Conservation (phyloP, 2,113 vertebrate species). For the Anolis sagrei region DNA sequence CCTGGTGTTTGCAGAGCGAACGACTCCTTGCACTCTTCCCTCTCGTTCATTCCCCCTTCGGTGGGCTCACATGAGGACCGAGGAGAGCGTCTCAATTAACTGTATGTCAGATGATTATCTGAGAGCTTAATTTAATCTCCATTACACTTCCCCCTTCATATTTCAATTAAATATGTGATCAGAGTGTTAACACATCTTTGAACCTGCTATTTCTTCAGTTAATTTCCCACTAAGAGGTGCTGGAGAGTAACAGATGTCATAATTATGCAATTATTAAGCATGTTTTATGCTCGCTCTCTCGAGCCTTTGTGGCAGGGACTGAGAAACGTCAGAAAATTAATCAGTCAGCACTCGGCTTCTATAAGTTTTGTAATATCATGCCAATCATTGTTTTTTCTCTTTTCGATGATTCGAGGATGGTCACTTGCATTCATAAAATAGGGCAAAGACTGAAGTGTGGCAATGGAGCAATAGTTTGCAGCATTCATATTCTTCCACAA, state of each 20-base stretch:
- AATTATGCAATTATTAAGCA: constrained; percentile 92
- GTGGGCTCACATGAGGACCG: constrained; percentile 74
- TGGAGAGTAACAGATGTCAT: constrained; percentile 90
- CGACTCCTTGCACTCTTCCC: constrained; percentile 15
- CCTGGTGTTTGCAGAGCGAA: constrained; percentile 59
- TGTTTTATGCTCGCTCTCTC: constrained; percentile 82
- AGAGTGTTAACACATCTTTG: constrained; percentile 88
- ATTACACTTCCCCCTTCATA: constrained; percentile 87
- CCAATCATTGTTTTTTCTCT: constrained; percentile 64
- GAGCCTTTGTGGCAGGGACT: constrained; percentile 60
- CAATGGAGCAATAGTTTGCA: neutral
- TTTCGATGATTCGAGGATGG: constrained; percentile 54
- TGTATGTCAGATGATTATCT: constrained; percentile 92
- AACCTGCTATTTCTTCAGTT: constrained; percentile 87
- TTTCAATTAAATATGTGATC: constrained; percentile 92
- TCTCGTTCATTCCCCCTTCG: constrained; percentile 55
- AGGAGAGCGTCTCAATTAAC: constrained; percentile 92
- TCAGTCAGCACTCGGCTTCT: constrained; percentile 81
- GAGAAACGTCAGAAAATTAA: constrained; percentile 72
- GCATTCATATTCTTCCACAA: too few species aligned
- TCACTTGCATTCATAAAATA: neutral
- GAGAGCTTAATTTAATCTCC: constrained; percentile 91
- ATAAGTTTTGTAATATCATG: constrained; percentile 70
- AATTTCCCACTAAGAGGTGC: constrained; percentile 88
- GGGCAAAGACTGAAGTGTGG: too few species aligned